These are phyloP conservation scores for Heterotilapia buettikoferi DNA, from an alignment of 2,113 vertebrate genomes.

Conservation along the genomic window DNA sequence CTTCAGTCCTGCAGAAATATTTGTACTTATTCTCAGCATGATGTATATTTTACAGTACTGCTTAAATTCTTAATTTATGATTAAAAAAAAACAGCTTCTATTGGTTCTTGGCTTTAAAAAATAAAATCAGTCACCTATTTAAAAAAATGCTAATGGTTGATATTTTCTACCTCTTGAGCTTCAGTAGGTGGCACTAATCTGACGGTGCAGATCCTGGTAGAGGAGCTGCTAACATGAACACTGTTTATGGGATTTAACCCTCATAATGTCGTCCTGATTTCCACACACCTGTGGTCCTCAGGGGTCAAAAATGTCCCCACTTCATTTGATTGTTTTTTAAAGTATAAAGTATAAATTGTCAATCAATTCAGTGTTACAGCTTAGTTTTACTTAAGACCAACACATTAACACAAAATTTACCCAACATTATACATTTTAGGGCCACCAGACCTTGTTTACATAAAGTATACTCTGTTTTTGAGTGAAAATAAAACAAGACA, in stretches of 20 bases:
- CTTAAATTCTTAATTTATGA: background rate
- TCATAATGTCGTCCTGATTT: too few species aligned
- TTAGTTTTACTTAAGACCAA: too few species aligned
- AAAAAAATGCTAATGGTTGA: background rate
- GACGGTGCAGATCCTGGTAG: background rate
- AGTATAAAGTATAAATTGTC: too few species aligned
- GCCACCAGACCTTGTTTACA: too few species aligned
- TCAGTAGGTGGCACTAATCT: accelerated
- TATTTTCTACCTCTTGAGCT: background rate
- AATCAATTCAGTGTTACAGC: too few species aligned
- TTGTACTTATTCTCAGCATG: background rate
- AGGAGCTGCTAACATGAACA: background rate
- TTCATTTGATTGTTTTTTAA: too few species aligned
- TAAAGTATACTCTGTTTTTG: too few species aligned
- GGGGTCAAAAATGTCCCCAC: too few species aligned
- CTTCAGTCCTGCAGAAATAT: background rate
- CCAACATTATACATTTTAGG: too few species aligned
- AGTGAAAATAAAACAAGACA: too few species aligned
- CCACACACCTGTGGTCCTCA: too few species aligned
- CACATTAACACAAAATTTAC: too few species aligned
- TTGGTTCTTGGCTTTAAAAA: background rate
- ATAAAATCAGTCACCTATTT: background rate
- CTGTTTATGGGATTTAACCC: background rate
- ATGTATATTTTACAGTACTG: background rate
- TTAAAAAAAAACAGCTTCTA: background rate